Evolutionary conservation across 1,140 invertebrate species (phyloP), one percentile per base, ranked within the genome.

Genomic region (Plodia interpunctella): DNA sequence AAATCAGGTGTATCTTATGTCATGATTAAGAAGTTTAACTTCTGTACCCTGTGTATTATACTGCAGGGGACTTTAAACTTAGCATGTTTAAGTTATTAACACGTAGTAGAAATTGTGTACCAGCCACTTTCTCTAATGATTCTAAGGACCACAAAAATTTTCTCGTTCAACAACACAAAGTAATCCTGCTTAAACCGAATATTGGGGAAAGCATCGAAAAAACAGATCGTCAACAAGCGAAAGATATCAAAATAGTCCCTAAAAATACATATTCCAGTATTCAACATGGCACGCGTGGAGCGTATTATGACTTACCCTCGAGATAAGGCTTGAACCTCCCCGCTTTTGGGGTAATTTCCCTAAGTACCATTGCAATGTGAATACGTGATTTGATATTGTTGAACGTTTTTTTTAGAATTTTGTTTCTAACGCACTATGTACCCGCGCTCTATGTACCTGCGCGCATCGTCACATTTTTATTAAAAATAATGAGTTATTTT

Each of bases 291-390:
- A 10, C 1, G 5, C 38, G 38, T 10, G 11, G 5, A 9, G 2
- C 38, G 13, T n/a, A n/a, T 44, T 44, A 44, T 44, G 38, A 44
- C 38, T 44, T 6, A 15, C 38, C 15, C 38, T 4, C 38, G 10
- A 15, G n/a, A 44, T 44, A 44, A 35, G 5, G 38, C 38, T 13
- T 3, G 38, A 44, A 44, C 15, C 38, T 38, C 38, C 38, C 38
- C 38, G 13, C 5, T 44, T 44, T 17, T 44, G 38, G 38, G 38
- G 38, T 44, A 44, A 44, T 44, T 44, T 44, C 38, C 38, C 38
- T 44, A 44, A 44, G 15, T 44, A 17, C 38, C 38, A 44, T 44
- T 44, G 38, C 10, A 44, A 44, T 44, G 38, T 9, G 9, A 35
- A 35, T 35, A 35, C 9, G 32, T 3, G 38, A 17, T 44, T 44